Evolutionary conservation across 2,797 vertebrate genomes (phyloP), one percentile per base, ranked within the genome.

Genomic region (Sebastes diaconus): DNA sequence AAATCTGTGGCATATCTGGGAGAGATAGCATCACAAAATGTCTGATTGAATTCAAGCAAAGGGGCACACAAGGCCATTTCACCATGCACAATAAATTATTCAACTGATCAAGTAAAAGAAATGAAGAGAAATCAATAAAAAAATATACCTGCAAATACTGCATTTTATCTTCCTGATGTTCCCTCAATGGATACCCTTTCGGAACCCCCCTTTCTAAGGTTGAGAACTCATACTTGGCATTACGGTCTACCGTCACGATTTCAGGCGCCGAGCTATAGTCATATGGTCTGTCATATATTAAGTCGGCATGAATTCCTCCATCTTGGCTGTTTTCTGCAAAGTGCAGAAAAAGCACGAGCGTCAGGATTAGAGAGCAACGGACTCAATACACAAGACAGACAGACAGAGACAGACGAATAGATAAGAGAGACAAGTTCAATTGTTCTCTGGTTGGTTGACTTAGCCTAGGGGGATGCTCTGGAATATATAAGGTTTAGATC

Each of bases 81-180:
- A 87, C 77, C 93, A 95, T 95, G 94, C 94, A 95, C 92, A 87
- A 68, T 90, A 91, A 92, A 91, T 70, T 88, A 73, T 89, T 95
- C 75, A 94, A 91, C 78, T 87, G 88, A 93, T 93, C 74, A 94
- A 88, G 87, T 89, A 84, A 94, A 94, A 92, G 75, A 93, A 93
- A 93, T 91, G 89, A 94, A 93, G 87, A 94, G 36, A 95, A 94
- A 96, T 94, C 81, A 95, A 95, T 95, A 88, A 95, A 95, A 60
- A 95, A 95, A 96, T 95, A 96, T 96, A 98, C 98, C 97, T 99
- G 97, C 92, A 99, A 96, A 95, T 98, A 99, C 93, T 98, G 97
- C 97, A 97, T 98, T 95, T 95, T 97, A 96, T 98, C 97, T 94
- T 97, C 97, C 90, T 96, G 96, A 87, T 94, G 91, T 92, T 97